Evolutionary conservation across 2,888 invertebrate species (phyloP).

Genomic region (Agrilus cyanescens): DNA sequence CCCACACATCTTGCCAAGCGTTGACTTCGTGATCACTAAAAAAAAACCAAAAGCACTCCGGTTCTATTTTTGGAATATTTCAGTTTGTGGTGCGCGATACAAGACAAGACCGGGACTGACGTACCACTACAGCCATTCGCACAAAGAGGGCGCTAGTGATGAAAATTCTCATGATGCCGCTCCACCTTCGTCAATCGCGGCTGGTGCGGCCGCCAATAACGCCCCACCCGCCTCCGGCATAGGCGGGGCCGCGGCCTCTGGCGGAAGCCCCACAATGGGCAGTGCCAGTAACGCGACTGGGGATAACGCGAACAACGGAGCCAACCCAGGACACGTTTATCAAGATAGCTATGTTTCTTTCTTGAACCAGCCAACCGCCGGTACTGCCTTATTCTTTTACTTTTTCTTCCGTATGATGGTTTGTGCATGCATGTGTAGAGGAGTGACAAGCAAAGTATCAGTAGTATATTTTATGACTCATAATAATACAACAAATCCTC

Average conservation of each 20-base stretch:
- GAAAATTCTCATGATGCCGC: conserved; percentile 37
- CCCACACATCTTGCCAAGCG: conserved; percentile 26
- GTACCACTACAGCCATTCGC: conserved; percentile 90
- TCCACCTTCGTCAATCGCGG: conserved; percentile 25
- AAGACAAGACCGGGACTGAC: conserved; percentile 92
- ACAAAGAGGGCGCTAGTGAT: conserved; percentile 49
- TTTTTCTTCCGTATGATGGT: conserved; percentile 24
- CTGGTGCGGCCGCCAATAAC: conserved; percentile 9
- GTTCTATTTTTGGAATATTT: conserved; percentile 29
- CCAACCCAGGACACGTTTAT: conserved; percentile 40
- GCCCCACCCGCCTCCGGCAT: conserved; percentile 7
- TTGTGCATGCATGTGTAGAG: conserved; percentile 31
- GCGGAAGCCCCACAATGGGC: conserved; percentile 11
- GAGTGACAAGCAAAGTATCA: conserved; percentile 7
- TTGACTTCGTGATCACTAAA: conserved; percentile 23
- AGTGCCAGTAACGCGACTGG: conserved; percentile 22
- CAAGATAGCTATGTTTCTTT: conserved; percentile 58
- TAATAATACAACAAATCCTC: neutral
- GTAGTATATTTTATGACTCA: neutral
- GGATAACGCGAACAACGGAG: conserved; percentile 21
- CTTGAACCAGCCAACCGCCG: conserved; percentile 46
- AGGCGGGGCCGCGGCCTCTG: conserved; percentile 9
- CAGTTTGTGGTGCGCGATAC: conserved; percentile 93
- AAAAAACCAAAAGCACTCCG: conserved; percentile 8
- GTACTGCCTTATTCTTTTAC: conserved; percentile 33